Base-by-base conservation (phyloP, 1,140 invertebrate species). In the Lasioglossum albipes region DNA sequence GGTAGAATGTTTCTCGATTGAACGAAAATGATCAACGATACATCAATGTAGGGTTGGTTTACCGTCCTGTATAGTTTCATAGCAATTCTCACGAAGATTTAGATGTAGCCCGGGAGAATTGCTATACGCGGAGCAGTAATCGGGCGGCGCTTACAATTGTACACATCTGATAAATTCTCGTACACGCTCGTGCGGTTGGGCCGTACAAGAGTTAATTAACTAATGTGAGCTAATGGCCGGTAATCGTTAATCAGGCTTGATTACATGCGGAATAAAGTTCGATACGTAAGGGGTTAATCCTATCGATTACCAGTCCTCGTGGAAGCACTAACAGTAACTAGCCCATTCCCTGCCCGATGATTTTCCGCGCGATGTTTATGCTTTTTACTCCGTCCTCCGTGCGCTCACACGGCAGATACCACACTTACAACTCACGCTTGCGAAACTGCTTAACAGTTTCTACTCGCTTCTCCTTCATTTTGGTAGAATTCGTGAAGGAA, bases 201-300 rank as follows among this genome's bases (percentile, higher is more conserved):
- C 68, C 22, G 41, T 68, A 79, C 74, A 75, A 70, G 83, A 75
- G 74, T 85, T 85, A 86, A 86, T 86, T 79, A 85, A 85, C 64
- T 86, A 78, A 86, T 86, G 84, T 82, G 75, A 85, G 72, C 57
- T 86, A 85, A 85, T 82, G 75, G 80, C 62, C 67, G 75, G 80
- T 82, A 85, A 79, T 85, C 54, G 79, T 86, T 86, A 82, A 82
- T 86, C 83, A 86, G 61, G 67, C 72, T 82, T 79, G 80, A 86
- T 85, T 82, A 85, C 61, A 72, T 54, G 65, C 36, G 66, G 59
- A 71, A 81, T 72, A 72, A 79, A 86, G 75, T 79, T 82, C 75
- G 72, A 82, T 61, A 71, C 62, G 75, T 68, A 42, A 68, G 41
- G 64, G 67, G 77, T 79, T 79, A 79, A 82, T 82, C 67, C 69